Conservation (phyloP, 2,888 invertebrate genomes). For the Palloptera scutellata region DNA sequence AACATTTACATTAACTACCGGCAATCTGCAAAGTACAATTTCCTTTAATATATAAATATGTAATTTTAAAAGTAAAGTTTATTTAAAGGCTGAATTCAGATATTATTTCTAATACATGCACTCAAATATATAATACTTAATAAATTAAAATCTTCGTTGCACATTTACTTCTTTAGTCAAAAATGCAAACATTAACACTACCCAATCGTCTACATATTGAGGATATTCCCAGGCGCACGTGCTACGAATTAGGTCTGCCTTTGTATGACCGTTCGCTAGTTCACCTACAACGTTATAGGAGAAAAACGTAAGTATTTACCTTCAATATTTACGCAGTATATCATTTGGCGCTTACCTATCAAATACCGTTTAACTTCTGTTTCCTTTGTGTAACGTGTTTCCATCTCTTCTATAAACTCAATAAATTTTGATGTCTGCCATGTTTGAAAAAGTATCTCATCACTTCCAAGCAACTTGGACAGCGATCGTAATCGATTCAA, state of each 20-base stretch:
- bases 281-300: conserved; percentile 43
- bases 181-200: conserved; percentile 49
- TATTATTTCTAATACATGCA: no score
- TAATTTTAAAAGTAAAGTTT: no score
- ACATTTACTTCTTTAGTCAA: no score
- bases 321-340: background rate
- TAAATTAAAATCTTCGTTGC: no score
- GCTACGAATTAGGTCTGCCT: conserved; percentile 49
- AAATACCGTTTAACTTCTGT: conserved; percentile 51
- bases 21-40: no score
- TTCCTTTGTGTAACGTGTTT: conserved; percentile 51
- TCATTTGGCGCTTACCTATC: conserved; percentile 46
- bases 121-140: no score
- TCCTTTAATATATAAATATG: no score
- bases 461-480: conserved; percentile 45
- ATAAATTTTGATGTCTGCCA: conserved; percentile 56
- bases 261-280: conserved; percentile 53
- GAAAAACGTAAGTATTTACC: no score
- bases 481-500: conserved; percentile 52
- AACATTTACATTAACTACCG: background rate
- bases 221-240: conserved; percentile 58
- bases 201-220: conserved; percentile 50
- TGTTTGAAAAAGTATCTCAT: conserved; percentile 51
- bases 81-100: no score
- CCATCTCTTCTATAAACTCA: conserved; percentile 46